Base-by-base conservation (phyloP, 2,888 invertebrate species). In the Chromoteleia sp. region DNA sequence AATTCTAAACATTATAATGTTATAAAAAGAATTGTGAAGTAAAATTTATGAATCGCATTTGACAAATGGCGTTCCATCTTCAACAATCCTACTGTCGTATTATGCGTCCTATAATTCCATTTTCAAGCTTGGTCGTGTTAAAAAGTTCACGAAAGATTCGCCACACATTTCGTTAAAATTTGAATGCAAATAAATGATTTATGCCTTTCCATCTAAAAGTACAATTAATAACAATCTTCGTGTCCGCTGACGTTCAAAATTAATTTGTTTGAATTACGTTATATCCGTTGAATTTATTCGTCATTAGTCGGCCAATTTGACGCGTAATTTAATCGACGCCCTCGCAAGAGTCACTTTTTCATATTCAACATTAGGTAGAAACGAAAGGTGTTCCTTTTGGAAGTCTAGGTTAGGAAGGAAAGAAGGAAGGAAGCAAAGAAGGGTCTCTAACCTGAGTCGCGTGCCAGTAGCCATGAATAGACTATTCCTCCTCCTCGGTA, bases 381-480 rank as follows among this genome's bases (percentile, higher is more conserved):
- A 75, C 30, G 77, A 84, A 85, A 86, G 85, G 83, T 85, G 83
- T 84, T 83, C 83, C 82, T 77, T 83, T 71, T 30, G 74, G 67
- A 70, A 68, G 70, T 70, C 77, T 77, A 81, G 70, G 36, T 77
- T 68, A 77, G 77, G 45, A 50, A 74, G 59, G 59, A 73, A 74
- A 65, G 77, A 81, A 78, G 70, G 73, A 74, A 82, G 59, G 45
- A 65, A 58, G 65, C 45, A 54, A 73, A 36, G 63, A 59, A 79
- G 78, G 73, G 70, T 78, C 82, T 81, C 83, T 85, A 84, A 84
- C 84, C 83, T 83, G 84, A 86, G 88, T 88, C 88, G 89, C 89
- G 89, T 89, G 88, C 87, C 87, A 79, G 82, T 79, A 81, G 76
- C 84, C 84, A 83, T 82, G 84, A 85, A 81, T 82, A 84, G 82